These are phyloP conservation scores for Camelus dromedarius DNA, from an alignment of 2,113 vertebrate species.

Conservation along the genomic window DNA sequence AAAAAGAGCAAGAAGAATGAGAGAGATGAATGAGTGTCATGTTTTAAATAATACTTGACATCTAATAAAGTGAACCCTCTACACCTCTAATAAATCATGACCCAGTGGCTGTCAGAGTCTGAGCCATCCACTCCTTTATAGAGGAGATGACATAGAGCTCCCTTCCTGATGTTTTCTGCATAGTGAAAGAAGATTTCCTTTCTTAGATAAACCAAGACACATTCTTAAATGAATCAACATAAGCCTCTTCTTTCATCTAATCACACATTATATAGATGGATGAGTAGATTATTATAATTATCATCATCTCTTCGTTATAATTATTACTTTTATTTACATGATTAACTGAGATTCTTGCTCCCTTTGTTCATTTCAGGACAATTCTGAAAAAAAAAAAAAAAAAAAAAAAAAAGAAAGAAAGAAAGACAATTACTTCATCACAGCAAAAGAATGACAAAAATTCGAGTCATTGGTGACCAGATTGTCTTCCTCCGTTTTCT, in stretches of 20 bases:
- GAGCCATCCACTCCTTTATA: neutral
- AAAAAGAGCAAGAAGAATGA: neutral
- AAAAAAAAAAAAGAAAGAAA: neutral
- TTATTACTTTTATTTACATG: neutral
- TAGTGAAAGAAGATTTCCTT: neutral
- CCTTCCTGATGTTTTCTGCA: neutral
- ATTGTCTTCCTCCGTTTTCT: neutral
- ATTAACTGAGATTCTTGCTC: neutral
- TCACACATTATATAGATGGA: neutral
- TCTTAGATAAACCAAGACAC: neutral
- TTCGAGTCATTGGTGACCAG: neutral
- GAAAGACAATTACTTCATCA: neutral
- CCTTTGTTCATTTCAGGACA: neutral
- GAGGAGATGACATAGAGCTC: neutral
- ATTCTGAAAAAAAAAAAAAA: neutral
- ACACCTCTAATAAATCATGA: neutral
- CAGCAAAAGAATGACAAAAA: neutral
- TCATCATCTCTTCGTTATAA: neutral
- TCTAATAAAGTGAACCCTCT: neutral
- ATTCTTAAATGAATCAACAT: neutral
- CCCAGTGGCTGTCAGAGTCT: neutral
- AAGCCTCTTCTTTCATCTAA: neutral
- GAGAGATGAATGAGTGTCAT: neutral
- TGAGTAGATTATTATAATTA: neutral
- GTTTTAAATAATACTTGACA: neutral